Evolutionary conservation across 92 coral and sea anemone genomes (phyloP), one percentile per base, ranked within the genome.

Genomic region (Epizoanthus illoricatus): DNA sequence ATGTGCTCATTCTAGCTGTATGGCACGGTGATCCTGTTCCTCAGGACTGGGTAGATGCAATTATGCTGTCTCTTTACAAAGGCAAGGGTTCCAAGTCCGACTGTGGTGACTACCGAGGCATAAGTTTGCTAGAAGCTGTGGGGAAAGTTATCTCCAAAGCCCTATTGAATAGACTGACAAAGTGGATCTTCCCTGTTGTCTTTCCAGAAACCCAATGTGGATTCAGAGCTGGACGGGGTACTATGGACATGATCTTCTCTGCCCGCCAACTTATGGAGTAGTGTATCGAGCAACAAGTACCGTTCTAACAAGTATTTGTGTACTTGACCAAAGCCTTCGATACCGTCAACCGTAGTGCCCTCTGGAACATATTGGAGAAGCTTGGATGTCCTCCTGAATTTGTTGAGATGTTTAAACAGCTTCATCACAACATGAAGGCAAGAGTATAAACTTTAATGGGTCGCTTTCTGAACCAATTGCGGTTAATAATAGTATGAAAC

Each of bases 41-140:
- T 24, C 62, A 84, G 45, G 73, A 74, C 15, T 60, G 69, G 42
- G 71, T 62, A 11, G 81, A 84, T 23, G 81, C 66, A 41, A 69
- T 69, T 42, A 20, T 69, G 24, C 56, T 81, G 52, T n/a, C 69
- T 62, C 52, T 69, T 11, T 62, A 13, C 55, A 74, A 84, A 43
- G 62, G 60, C 47, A 74, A 73, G 57, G 75, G 87, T 5, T 64
- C 56, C 61, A 73, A 54, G 23, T 20, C 47, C 0, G 39, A 62
- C 41, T 84, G 87, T 49, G 75, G 63, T 2, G 43, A 74, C 81
- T 49, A 84, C 64, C 74, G 81, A 17, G 87, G 87, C 5, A 84
- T 73, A 6, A 19, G 74, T 5, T 71, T 84, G 12, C 65, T 74
- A 42, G 55, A 49, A 23, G 62, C 45, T 0, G 61, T 18, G 0